Percentiles rank a stretch among this genome's conserved stretches.
Conservation (phyloP, 2,113 vertebrate genomes). For the Chauna torquata region DNA sequence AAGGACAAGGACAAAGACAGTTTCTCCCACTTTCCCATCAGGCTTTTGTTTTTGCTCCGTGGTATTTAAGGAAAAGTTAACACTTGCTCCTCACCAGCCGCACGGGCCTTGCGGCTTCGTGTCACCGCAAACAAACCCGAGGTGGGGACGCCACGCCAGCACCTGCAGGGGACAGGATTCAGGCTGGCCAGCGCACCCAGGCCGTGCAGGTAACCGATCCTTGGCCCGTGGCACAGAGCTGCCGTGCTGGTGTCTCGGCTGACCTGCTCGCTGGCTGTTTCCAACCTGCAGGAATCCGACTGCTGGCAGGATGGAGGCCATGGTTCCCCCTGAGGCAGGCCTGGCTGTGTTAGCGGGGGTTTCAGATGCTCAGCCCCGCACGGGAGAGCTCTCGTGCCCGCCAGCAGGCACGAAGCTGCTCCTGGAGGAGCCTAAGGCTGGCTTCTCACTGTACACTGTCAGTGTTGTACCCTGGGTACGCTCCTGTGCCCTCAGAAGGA, state of each 20-base stretch:
- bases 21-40: neutral
- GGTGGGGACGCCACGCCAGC: neutral
- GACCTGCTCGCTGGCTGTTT: neutral
- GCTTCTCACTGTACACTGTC: neutral
- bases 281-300: neutral
- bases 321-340: neutral
- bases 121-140: neutral
- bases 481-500: neutral
- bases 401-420: neutral
- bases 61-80: neutral
- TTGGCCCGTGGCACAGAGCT: neutral
- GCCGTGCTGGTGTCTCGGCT: neutral
- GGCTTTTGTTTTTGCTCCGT: neutral
- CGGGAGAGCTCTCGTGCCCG: too few species aligned
- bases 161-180: neutral
- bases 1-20: neutral
- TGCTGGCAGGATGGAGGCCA: rapidly evolving
- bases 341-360: neutral
- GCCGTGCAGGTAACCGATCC: neutral
- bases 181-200: neutral
- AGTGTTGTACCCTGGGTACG: too few species aligned
- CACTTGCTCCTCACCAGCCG: neutral
- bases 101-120: neutral
- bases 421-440: neutral
- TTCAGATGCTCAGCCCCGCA: neutral